Evolutionary conservation across 2,888 invertebrate genomes (phyloP), one percentile per base, ranked within the genome.

Genomic region (Tupiocoris notatus): DNA sequence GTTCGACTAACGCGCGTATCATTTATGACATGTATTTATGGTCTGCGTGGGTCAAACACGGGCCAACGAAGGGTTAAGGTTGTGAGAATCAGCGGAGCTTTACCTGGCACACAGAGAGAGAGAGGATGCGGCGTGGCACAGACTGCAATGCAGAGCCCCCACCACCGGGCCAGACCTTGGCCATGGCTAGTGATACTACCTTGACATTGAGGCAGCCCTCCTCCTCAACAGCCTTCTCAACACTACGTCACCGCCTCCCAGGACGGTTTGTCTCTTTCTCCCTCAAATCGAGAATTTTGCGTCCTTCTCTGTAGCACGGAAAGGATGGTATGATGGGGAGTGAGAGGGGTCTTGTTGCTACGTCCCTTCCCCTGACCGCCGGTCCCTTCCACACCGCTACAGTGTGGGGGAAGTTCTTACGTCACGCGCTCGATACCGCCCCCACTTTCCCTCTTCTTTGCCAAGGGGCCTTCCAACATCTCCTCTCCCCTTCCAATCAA

Each of bases 101-200:
- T 73, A 73, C 73, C 73, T 73, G 73, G 39, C 39, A 39, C 39
- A 39, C 6, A 23, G 58, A 57, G 62, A 62, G 62, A 39, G 73
- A 3, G 39, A 12, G 23, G 73, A 61, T 61, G 73, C 73, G 73
- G 73, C 62, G 73, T 63, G 73, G 62, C 62, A 54, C 62, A 61
- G 73, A 73, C 73, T 73, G 73, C 73, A 73, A 73, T 73, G 73
- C 73, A 73, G 73, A 57, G 73, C 73, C 73, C 73, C 73, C 73
- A 73, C 73, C 63, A 73, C 73, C 63, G 39, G 7, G 63, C 62
- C 73, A 73, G 73, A 73, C 73, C 73, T 73, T 73, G 73, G 73
- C 73, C 73, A 73, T 73, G 73, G 73, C 57, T 73, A 73, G 73
- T 73, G 73, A 73, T 73, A 73, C 73, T 73, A 73, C 73, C 73